phyloP scores from a whole-genome alignment of 2,797 vertebrate species.

The Petrocephalus sullivani region DNA sequence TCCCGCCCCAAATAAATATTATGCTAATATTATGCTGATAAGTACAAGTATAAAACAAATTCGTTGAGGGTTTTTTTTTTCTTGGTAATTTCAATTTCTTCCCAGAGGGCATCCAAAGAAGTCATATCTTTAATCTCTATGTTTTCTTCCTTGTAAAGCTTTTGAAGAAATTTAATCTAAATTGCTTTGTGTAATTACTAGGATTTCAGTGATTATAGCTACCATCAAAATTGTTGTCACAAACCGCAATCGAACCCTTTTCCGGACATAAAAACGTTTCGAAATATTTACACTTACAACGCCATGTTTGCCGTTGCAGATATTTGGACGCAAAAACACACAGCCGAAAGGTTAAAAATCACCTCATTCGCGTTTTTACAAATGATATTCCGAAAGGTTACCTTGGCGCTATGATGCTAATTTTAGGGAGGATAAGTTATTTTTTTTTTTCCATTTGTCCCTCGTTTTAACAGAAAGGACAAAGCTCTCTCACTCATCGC shows the following conservation, averaged over 20 bases:
- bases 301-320: neutral
- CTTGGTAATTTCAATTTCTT: conserved; percentile 32
- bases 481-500: conserved; percentile 75
- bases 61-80: conserved; percentile 25
- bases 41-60: conserved; percentile 32
- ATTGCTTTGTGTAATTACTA: conserved; percentile 42
- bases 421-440: conserved; percentile 28
- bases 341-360: neutral
- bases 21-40: conserved; percentile 41
- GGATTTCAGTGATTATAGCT: conserved; percentile 27
- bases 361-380: neutral
- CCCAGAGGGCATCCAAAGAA: conserved; percentile 40
- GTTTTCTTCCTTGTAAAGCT: conserved; percentile 37
- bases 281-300: neutral
- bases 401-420: neutral
- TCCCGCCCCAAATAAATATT: neutral
- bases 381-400: neutral
- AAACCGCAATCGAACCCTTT: neutral
- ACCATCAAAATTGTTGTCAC: conserved; percentile 16
- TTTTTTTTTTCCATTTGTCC: conserved; percentile 14
- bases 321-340: neutral
- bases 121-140: conserved; percentile 43
- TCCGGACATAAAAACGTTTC: neutral
- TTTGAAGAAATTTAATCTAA: conserved; percentile 43
- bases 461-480: conserved; percentile 49